These are phyloP conservation scores for Pseudonaja textilis DNA, from an alignment of 2,113 vertebrate genomes.

Conservation along the genomic window DNA sequence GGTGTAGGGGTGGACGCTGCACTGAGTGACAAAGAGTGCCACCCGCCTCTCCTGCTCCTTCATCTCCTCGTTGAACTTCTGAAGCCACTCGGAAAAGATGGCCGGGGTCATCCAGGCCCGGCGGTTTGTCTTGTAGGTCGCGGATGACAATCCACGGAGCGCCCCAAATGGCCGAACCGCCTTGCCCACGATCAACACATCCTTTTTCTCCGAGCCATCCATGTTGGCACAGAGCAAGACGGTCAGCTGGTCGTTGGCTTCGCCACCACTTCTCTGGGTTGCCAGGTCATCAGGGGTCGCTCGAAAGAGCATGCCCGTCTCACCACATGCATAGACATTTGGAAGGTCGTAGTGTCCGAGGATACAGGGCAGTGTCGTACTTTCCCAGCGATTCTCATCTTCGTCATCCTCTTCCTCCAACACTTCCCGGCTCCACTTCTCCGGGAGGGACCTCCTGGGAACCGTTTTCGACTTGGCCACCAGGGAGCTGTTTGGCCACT, in stretches of 20 bases:
- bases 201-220: slow-evolving; percentile 40
- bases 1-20: slow-evolving; percentile 12
- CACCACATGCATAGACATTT: slow-evolving; percentile 32
- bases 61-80: slow-evolving; percentile 38
- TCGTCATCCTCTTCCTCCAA: background rate
- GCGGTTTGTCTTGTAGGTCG: slow-evolving; percentile 28
- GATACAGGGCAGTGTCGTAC: background rate
- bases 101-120: background rate
- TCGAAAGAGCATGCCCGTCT: background rate
- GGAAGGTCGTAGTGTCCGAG: slow-evolving; percentile 22
- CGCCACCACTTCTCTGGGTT: fast-evolving
- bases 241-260: background rate
- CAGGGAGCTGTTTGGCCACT: background rate
- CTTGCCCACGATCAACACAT: slow-evolving; percentile 41
- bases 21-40: slow-evolving; percentile 31
- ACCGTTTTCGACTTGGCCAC: background rate
- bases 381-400: slow-evolving; percentile 4
- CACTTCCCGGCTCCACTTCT: slow-evolving; percentile 15
- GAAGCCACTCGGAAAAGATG: slow-evolving; percentile 49
- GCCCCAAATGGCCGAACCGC: background rate
- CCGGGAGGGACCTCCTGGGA: fast-evolving
- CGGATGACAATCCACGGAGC: slow-evolving; percentile 33
- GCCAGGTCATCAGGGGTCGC: background rate
- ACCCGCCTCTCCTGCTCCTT: slow-evolving; percentile 17
- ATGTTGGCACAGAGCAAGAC: slow-evolving; percentile 55